Base-by-base conservation (phyloP, 2,113 vertebrate genomes). In the Centropristis striata region DNA sequence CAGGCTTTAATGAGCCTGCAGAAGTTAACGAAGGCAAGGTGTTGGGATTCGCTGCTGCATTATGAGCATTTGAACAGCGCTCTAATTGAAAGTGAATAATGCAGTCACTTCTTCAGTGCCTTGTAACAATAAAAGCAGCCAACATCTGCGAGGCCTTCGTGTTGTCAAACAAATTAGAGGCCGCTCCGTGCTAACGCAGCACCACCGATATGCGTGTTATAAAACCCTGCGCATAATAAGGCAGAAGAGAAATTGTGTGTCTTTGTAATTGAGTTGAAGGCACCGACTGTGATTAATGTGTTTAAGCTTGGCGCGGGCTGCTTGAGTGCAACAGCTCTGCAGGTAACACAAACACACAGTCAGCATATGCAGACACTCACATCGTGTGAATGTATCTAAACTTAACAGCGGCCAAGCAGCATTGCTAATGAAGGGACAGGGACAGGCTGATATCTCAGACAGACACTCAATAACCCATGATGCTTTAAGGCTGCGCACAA, bases 281-380 rank as follows among this genome's bases (percentile, higher is more conserved):
- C 79, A 59, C 53, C 9, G 78, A 75, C 78, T 83, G 88, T 91
- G 93, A 93, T 93, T 88, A 92, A 94, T 94, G 91, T 55, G 73
- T 88, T 85, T 76, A 61, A 78, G 83, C 84, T 60, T 2, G 1
- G 65, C 71, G 71, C 53, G 47, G 61, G 83, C 86, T 88, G 85
- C 51, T 59, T 32, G 70, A 78, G 84, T 18, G 71, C 42, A 42
- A 51, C 46, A 41, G 41, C 68, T 15, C 85, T 23, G 78, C 86
- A 86, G 90, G 87, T 87, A 83, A 70, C 74, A 75, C 71, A 81
- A 86, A 86, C 73, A 86, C 82, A 23, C 63, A 70, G 88, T 93
- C 86, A 85, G 85, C 77, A 86, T 57, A 51, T 78, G 73, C 76
- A 57, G 47, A 57, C 71, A 12, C 49, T 59, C 46, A 36, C 55